Evolutionary conservation across 2,888 invertebrate genomes (phyloP), one percentile per base, ranked within the genome.

Genomic region (Neria commutata): DNA sequence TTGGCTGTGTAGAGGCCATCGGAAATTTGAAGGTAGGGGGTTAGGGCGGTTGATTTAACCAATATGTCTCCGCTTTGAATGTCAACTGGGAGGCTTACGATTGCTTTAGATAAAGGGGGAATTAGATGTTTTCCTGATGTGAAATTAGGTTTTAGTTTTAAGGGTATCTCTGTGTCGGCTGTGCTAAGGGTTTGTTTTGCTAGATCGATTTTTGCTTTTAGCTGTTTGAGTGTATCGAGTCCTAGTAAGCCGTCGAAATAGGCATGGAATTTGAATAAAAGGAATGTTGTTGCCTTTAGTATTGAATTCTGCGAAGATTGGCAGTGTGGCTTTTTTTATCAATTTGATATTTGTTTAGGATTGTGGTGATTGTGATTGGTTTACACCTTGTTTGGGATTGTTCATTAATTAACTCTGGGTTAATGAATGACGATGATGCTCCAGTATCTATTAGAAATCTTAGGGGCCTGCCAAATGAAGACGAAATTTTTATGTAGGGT

Each of bases 361-460:
- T 29, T n/a, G 49, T 49, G 26, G 24, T 26, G 17, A 49, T 49
- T 16, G 53, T 26, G 1, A 42, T 4, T n/a, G 55, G 55, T 1
- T 16, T 6, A 23, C 47, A 37, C 5, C 8, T 16, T 17, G n/a
- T 34, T 40, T 55, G 55, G 19, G 25, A 21, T 25, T 11, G 19
- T 40, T 3, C n/a, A 2, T 55, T 14, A 19, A 56, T n/a, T 16
- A 42, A 50, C 45, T 56, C 23, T 11, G 56, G 45, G n/a, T 56
- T 45, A n/a, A 56, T 50, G 25, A 56, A 56, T 21, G 50, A 56
- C 5, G 42, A 26, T 11, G 47, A 23, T 14, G 54, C 46, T 6
- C 54, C 46, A 16, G 56, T 51, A 23, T 50, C 50, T 42, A 56
- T 42, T n/a, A 56, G 42, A 23, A 56, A 56, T 10, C 56, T 29